Percentiles rank a stretch among this genome's conserved stretches.
These are phyloP conservation scores for Drosophila rellima DNA, from an alignment of 2,888 invertebrate species.

Conservation along the genomic window DNA sequence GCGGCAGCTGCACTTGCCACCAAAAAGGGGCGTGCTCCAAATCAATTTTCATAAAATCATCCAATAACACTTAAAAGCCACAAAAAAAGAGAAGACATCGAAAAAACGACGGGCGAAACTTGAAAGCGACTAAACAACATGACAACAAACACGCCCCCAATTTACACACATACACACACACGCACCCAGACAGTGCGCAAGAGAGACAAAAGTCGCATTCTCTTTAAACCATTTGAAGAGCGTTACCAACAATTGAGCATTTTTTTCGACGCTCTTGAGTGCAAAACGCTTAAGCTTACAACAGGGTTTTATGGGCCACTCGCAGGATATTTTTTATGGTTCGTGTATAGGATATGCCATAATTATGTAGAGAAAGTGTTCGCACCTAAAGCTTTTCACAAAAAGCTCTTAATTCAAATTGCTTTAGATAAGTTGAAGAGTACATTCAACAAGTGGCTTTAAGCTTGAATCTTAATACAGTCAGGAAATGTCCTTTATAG, in stretches of 20 bases:
- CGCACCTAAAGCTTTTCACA: constrained; percentile 37
- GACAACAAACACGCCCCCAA: constrained; percentile 77
- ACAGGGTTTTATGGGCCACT: constrained; percentile 30
- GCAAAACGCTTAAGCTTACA: constrained; percentile 34
- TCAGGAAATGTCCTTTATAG: constrained; percentile 54
- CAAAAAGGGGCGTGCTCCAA: constrained; percentile 72
- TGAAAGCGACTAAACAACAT: constrained; percentile 64
- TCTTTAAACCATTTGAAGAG: constrained; percentile 52
- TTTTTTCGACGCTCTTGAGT: constrained; percentile 44
- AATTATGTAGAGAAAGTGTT: constrained; percentile 53
- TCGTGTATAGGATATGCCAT: constrained; percentile 75
- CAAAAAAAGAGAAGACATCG: constrained; percentile 35
- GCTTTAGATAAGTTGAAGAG: background rate
- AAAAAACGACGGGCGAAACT: constrained; percentile 43
- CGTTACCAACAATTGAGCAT: constrained; percentile 36
- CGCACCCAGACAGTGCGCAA: constrained; percentile 8
- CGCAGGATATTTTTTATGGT: constrained; percentile 69
- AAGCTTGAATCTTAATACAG: background rate
- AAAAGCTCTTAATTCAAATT: constrained; percentile 39
- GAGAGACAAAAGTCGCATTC: constrained; percentile 18
- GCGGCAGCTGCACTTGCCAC: constrained; percentile 59
- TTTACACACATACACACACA: constrained; percentile 29
- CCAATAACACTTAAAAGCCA: constrained; percentile 70
- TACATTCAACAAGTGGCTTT: constrained; percentile 57
- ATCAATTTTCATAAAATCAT: constrained; percentile 80